phyloP scores from a whole-genome alignment of 2,113 vertebrate genomes.

The Gavialis gangeticus region DNA sequence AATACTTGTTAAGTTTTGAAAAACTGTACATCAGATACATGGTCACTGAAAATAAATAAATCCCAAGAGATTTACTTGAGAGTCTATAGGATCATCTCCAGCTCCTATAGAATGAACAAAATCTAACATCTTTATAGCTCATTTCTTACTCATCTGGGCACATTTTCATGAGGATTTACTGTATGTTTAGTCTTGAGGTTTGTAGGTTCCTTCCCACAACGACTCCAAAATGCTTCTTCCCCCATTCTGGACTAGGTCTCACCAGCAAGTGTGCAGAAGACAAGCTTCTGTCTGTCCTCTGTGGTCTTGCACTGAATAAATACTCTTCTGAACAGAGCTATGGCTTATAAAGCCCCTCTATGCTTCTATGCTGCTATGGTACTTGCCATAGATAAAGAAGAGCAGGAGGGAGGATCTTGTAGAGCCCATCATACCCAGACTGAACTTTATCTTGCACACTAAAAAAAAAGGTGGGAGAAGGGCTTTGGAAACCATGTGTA shows the following conservation, averaged over 20 bases:
- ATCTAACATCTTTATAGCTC: not conserved
- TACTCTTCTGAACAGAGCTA: not conserved
- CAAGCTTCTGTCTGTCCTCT: not conserved
- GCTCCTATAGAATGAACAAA: not conserved
- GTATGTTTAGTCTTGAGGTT: no score
- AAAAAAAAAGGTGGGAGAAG: no score
- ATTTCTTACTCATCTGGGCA: not conserved
- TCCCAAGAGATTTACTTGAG: rapidly evolving
- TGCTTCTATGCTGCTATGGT: rapidly evolving
- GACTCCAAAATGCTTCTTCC: rapidly evolving
- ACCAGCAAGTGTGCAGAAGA: not conserved
- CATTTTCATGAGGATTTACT: not conserved
- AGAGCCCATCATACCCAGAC: no score
- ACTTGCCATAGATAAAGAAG: not conserved
- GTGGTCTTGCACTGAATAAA: not conserved
- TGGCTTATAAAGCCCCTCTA: not conserved
- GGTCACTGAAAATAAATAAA: not conserved
- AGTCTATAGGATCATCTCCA: not conserved
- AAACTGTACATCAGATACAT: not conserved
- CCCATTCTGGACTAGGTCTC: not conserved
- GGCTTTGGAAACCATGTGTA: no score
- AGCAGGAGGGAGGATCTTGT: not conserved
- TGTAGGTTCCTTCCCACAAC: no score
- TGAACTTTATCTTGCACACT: no score
- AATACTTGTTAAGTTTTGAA: not conserved